These are phyloP conservation scores for Propithecus deckenii DNA, from an alignment of 2,797 vertebrate genomes.

Conservation along the genomic window DNA sequence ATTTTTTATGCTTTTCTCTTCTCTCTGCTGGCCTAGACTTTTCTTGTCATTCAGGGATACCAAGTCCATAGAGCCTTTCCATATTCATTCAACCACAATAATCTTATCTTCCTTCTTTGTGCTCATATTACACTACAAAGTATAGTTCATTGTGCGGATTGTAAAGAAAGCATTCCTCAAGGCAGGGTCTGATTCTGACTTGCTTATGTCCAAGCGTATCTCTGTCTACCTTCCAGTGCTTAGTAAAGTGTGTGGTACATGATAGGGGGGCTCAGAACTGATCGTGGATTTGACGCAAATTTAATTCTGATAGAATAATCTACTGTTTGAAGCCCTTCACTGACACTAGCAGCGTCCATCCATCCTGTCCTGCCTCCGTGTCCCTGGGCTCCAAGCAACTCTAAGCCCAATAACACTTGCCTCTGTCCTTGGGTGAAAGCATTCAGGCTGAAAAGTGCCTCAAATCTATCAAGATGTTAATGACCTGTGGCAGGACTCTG, in stretches of 20 bases:
- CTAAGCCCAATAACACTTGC: not conserved
- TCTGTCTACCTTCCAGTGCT: not conserved
- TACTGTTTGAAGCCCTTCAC: not conserved
- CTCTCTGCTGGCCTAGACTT: not conserved
- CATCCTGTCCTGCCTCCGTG: not conserved
- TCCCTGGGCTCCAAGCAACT: not conserved
- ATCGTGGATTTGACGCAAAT: not conserved
- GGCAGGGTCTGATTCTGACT: not conserved
- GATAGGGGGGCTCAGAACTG: not conserved
- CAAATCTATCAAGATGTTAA: constrained; percentile 72
- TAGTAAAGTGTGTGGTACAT: not conserved
- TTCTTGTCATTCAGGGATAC: not conserved
- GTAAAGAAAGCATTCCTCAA: not conserved
- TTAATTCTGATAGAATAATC: not conserved
- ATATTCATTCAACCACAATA: not conserved
- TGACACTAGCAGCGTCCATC: not conserved
- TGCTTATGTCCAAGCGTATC: not conserved
- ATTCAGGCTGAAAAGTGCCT: constrained; percentile 48
- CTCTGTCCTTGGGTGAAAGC: constrained; percentile 31
- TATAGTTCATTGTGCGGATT: not conserved
- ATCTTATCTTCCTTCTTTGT: not conserved
- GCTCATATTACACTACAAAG: not conserved
- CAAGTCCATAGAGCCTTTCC: not conserved
- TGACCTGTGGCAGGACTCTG: constrained; percentile 71
- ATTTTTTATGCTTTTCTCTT: not conserved